Base-by-base conservation (phyloP, 2,113 vertebrate species). In the Copsychus sechellarum region DNA sequence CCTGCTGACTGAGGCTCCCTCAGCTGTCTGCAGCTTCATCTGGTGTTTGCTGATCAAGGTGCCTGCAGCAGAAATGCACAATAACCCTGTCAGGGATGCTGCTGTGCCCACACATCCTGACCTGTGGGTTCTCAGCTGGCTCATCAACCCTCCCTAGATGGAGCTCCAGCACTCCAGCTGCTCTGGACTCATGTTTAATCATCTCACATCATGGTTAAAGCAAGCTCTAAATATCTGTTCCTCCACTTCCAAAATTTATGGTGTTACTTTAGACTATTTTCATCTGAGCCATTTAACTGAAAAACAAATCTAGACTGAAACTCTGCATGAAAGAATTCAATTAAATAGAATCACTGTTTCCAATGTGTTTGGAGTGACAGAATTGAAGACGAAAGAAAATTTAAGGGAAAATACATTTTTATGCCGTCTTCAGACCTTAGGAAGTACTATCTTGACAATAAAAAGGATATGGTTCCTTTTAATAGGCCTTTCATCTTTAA, bases 221-320 rank as follows among this genome's bases (percentile, higher is more conserved):
- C 28, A 53, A 85, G 45, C 43, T 53, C 50, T 33, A 40, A 91
- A 57, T 19, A 56, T 14, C 13, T 2, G 23, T 26, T 80, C 57
- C 57, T 80, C 61, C 54, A 14, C 38, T 72, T 57, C 53, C 22
- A 3, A 78, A 84, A 90, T 72, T 56, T 47, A 86, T 26, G 43
- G 56, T 2, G 2, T 51, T 71, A 57, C 36, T 90, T 88, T 8
- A 71, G 40, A 95, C 61, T 93, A 69, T 65, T 90, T 92, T 70
- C 86, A 66, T 42, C 57, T 24, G 14, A 88, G 50, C 33, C 62
- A 80, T 70, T 90, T 90, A 83, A 88, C 50, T 29, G 54, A 70
- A 87, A 92, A 96, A 92, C 67, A 96, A 76, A 92, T 56, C 45
- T 79, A 77, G 81, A 74, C 83, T 45, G 47, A 47, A 88, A 84